Base-by-base conservation (phyloP, 53 echinoderm and acorn worm genomes). In the Zoroaster sp. region DNA sequence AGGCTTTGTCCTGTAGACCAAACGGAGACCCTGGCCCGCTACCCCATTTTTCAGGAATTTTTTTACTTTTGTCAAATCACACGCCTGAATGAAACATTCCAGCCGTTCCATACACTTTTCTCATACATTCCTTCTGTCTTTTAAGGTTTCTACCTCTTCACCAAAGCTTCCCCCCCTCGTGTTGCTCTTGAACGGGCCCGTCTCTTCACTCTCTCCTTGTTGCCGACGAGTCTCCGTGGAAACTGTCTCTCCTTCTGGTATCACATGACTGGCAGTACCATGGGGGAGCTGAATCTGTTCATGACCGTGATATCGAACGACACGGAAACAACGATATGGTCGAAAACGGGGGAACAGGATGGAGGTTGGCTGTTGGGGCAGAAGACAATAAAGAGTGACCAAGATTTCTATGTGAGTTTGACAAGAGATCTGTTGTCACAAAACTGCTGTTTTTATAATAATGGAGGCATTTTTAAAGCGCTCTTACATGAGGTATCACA, bases 181-280 rank as follows among this genome's bases (percentile, higher is more conserved):
- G 52, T 80, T 11, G 0, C 72, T 0, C 75, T 81, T 0, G 92
- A 94, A 14, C 45, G 81, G 10, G 87, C 90, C 28, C 86, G 80
- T 42, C 43, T 94, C 73, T 14, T 78, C 34, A 92, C 92, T 15
- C 86, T 59, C 18, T n/a, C 74, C 40, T 72, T 94, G 15, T 42
- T 21, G 4, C 90, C 89, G 3, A 93, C 87, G 0, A 86, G 72
- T 40, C 72, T 53, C 13, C 86, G 31, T 25, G 93, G 94, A 44
- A 87, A 90, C 77, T 96, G 97, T 63, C 73, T 95, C 0, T 87
- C 74, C 5, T 93, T 95, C 66, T 96, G 93, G 93, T 96, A 96
- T 59, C 97, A 96, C 73, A 96, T 96, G 97, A 93, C 90, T 9
- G 97, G 97, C 12, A 89, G 93, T 14, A 66, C 78, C 73, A 80